Evolutionary conservation across 2,113 vertebrate species (phyloP).

Genomic region (Todiramphus saurophagus): DNA sequence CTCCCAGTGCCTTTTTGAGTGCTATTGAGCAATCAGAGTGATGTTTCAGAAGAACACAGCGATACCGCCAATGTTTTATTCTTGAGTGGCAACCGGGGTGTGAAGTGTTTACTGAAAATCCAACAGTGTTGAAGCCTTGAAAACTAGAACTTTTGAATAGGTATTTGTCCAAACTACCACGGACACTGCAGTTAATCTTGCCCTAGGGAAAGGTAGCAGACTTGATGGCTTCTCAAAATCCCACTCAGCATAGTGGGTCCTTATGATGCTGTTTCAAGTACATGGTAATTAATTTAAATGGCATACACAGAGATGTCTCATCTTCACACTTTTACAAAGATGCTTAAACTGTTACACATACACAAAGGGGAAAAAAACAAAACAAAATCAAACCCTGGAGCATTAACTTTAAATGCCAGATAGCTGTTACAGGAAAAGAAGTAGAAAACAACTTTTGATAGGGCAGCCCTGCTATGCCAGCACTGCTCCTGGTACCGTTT

Average conservation of each 20-base stretch:
- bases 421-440: neutral
- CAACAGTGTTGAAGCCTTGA: neutral
- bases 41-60: neutral
- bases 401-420: neutral
- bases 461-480: neutral
- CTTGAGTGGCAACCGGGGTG: neutral
- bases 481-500: neutral
- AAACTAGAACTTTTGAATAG: neutral
- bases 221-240: neutral
- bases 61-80: neutral
- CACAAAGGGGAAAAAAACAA: neutral
- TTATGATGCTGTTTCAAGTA: neutral
- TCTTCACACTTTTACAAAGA: neutral
- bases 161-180: neutral
- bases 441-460: slow-evolving; percentile 29
- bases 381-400: neutral
- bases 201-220: neutral
- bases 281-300: neutral
- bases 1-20: neutral
- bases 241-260: neutral
- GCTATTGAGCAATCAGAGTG: neutral
- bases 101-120: neutral
- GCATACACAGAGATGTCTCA: neutral
- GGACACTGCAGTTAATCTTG: neutral
- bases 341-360: neutral